Evolutionary conservation across 2,797 vertebrate species (phyloP).

Genomic region (Hyperoplus lanceolatus): DNA sequence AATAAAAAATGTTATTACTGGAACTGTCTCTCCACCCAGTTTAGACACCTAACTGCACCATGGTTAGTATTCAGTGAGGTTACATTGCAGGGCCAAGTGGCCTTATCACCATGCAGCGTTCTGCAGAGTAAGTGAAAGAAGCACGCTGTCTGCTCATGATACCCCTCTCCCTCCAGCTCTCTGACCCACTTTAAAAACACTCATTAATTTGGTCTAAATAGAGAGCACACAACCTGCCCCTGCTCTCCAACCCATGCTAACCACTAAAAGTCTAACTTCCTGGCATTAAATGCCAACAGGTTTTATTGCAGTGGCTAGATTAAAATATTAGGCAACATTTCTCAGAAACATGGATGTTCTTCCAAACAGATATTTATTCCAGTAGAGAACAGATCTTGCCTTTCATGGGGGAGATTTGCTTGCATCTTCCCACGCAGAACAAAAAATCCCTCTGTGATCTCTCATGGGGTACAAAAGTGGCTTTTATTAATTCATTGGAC

Average conservation of each 20-base stretch:
- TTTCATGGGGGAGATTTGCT: slow-evolving; percentile 74
- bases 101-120: slow-evolving; percentile 53
- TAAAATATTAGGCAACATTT: slow-evolving; percentile 83
- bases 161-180: slow-evolving; percentile 35
- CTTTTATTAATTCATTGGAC: slow-evolving; percentile 78
- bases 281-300: slow-evolving; percentile 70
- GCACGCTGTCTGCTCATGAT: slow-evolving; percentile 62
- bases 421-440: slow-evolving; percentile 81
- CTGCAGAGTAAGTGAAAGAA: slow-evolving; percentile 69
- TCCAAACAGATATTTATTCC: slow-evolving; percentile 63
- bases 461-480: slow-evolving; percentile 74
- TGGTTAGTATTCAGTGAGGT: slow-evolving; percentile 23
- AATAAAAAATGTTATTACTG: not conserved
- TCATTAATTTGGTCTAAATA: slow-evolving; percentile 75
- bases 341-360: slow-evolving; percentile 76
- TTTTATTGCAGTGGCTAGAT: slow-evolving; percentile 79
- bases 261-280: slow-evolving; percentile 74
- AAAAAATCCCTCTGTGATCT: slow-evolving; percentile 81
- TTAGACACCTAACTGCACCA: not conserved
- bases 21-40: slow-evolving; percentile 8
- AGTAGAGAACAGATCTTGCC: slow-evolving; percentile 74
- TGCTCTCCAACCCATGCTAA: slow-evolving; percentile 53
- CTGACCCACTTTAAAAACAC: slow-evolving; percentile 70
- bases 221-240: slow-evolving; percentile 72
- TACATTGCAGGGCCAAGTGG: slow-evolving; percentile 25